A percentile compares a stretch with the other conserved stretches of the same genome.
phyloP scores from a whole-genome alignment of 2,113 vertebrate species.

The Plotosus lineatus region DNA sequence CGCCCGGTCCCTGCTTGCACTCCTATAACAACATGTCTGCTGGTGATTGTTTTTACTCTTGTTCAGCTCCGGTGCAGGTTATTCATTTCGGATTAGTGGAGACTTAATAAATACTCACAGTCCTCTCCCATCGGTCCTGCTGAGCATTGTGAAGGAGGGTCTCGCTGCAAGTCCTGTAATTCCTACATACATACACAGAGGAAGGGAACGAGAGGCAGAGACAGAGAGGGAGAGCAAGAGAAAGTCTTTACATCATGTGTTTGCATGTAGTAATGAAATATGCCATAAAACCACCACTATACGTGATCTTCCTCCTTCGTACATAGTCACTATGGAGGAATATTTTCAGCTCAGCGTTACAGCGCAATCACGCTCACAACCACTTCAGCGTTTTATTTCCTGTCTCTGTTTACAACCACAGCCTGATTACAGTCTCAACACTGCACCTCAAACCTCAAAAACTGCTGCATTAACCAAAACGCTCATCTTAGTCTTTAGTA shows the following conservation, averaged over 20 bases:
- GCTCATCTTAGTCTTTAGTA: too few species aligned
- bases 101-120: slow-evolving; percentile 35
- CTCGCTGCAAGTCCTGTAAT: slow-evolving; percentile 53
- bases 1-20: not conserved
- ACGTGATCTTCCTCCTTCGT: not conserved
- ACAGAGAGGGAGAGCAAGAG: not conserved
- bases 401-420: not conserved
- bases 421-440: not conserved
- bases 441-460: not conserved
- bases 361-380: not conserved
- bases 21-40: not conserved
- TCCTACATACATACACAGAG: slow-evolving; percentile 40
- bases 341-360: not conserved
- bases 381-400: not conserved
- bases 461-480: not conserved
- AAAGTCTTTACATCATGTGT: not conserved
- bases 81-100: not conserved
- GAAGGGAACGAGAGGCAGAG: not conserved
- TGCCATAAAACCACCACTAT: not conserved
- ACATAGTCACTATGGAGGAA: not conserved
- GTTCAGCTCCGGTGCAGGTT: not conserved
- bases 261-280: slow-evolving; percentile 7
- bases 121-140: slow-evolving; percentile 54
- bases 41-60: not conserved
- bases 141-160: slow-evolving; percentile 54